Base-by-base conservation (phyloP, 2,888 invertebrate species). In the Ophion ventricosus region DNA sequence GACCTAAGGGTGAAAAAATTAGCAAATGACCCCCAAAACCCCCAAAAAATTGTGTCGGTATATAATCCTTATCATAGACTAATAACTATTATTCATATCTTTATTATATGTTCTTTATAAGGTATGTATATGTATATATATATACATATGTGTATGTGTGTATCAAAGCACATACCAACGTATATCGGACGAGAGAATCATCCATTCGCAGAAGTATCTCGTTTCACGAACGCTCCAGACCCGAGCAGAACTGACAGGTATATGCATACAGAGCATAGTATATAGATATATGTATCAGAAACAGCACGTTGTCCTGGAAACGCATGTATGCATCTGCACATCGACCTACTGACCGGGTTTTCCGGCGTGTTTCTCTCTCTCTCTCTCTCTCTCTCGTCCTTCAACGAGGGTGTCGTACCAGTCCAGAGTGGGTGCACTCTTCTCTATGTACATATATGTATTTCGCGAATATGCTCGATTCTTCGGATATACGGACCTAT, bases 261-360 rank as follows among this genome's bases (percentile, higher is more conserved):
- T 76, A 35, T 70, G 35, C 49, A 40, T 78, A 63, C 63, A 57
- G n/a, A 25, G n/a, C 63, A 57, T n/a, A 25, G n/a, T 25, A 23
- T 72, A 79, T 35, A 69, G 54, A 78, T 29, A 43, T 25, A 70
- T 40, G 56, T 63, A 56, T 43, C 17, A 66, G n/a, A 57, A 66
- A 64, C 40, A 67, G 82, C 67, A 78, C 73, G 86, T 88, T 87
- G 87, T 87, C 88, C 87, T 88, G 88, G 87, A 85, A 88, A 88
- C 88, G 87, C 86, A 84, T 86, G 83, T 81, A 81, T 84, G 87
- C 87, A 87, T 89, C 87, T 89, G 89, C 88, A 87, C 89, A 88
- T 88, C 87, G 90, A 90, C 91, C 91, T 87, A 91, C 86, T 91
- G 89, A 89, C 91, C 91, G 90, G 90, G 87, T 91, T 91, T 86